Evolutionary conservation across 2,113 vertebrate genomes (phyloP).

Genomic region (Butorides virescens): DNA sequence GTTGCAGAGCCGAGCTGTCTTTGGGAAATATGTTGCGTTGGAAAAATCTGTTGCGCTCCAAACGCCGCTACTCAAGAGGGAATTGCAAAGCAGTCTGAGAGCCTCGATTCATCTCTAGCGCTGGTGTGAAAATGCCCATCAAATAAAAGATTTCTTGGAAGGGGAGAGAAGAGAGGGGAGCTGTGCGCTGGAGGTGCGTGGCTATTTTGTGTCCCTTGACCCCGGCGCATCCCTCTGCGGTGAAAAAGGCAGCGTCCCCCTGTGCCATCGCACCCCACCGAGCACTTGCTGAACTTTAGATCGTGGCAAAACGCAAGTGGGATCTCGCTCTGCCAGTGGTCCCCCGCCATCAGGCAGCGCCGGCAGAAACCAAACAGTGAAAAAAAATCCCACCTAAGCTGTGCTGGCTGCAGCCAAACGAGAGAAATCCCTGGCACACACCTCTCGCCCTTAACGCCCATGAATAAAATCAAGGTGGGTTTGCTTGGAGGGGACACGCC

Average conservation of each 20-base stretch:
- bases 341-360: neutral
- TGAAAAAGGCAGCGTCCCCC: neutral
- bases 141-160: neutral
- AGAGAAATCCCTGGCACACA: neutral
- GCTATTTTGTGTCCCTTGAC: neutral
- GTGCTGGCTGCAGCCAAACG: neutral
- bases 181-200: fast-evolving
- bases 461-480: neutral
- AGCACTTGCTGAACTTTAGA: neutral
- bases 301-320: fast-evolving
- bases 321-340: neutral
- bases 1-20: neutral
- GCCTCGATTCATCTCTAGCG: fast-evolving
- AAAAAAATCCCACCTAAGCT: neutral
- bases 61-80: fast-evolving
- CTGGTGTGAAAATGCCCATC: neutral
- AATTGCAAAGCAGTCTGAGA: neutral
- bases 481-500: fast-evolving
- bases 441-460: neutral
- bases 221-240: neutral
- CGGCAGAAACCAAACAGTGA: neutral
- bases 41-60: neutral
- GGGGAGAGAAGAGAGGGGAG: neutral
- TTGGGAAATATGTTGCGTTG: neutral
- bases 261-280: fast-evolving